Evolutionary conservation across 2,888 invertebrate species (phyloP), one percentile per base, ranked within the genome.

Genomic region (Campoletis raptor): DNA sequence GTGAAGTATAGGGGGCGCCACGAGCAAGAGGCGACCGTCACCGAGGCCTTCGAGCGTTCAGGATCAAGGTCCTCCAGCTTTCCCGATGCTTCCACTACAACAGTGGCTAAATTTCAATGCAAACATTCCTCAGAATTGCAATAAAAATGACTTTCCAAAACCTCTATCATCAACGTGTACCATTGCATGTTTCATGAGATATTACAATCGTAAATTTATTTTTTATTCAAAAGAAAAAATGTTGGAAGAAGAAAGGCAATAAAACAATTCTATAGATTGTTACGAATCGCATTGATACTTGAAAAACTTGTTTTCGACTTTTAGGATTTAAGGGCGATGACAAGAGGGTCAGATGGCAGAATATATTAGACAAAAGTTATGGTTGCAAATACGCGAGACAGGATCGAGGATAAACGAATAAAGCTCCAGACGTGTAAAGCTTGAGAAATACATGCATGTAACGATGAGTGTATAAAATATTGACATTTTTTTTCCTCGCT

Each of bases 11-110:
- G 72, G 66, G 84, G 72, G 84, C 69, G 61, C 54, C 52, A 52
- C 36, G 36, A n/a, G 45, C 67, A 67, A 61, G 77, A 42, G 81
- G 83, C 76, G 76, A 83, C 84, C 86, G 84, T 84, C 84, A 86
- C 79, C 84, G 78, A 83, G 80, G 77, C 45, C 85, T 87, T 81
- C 90, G 88, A 82, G 48, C 89, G 90, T 91, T 92, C 92, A 92
- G 89, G 91, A 93, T 93, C 92, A 92, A 92, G 92, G 92, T 92
- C 91, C 84, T 90, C 89, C 48, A 78, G 87, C 81, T 90, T 83
- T 84, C 78, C 88, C 89, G 88, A 83, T 84, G 87, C 85, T n/a
- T 30, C 57, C 24, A 54, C 57, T 67, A 42, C 67, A 73, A 52
- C n/a, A 57, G 12, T 57, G 54, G n/a, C 52, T 69, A 67, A 67